Conservation (phyloP, 2,797 vertebrate genomes). For the Spea hammondii region DNA sequence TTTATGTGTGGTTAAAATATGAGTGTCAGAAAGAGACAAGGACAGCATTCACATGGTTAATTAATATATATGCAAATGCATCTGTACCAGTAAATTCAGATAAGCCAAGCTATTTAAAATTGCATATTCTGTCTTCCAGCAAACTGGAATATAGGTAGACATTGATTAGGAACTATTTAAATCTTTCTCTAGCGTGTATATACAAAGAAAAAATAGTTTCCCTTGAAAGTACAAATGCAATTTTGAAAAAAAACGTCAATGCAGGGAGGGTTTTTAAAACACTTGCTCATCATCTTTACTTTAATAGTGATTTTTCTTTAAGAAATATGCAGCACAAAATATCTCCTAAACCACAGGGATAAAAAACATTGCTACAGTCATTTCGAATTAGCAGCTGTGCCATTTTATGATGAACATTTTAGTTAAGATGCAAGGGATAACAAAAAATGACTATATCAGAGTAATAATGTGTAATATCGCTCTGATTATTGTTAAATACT, state of each 20-base stretch:
- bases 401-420: background rate
- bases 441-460: background rate
- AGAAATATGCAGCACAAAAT: background rate
- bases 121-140: background rate
- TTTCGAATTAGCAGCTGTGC: background rate
- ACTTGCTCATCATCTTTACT: background rate
- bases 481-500: background rate
- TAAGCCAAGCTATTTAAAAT: background rate
- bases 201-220: too few relatives aligned
- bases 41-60: too few relatives aligned
- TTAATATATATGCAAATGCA: background rate
- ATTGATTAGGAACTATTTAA: background rate
- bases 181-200: too few relatives aligned
- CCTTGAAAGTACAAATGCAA: too few relatives aligned
- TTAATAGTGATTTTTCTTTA: background rate
- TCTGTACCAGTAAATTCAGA: background rate
- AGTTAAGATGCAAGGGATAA: background rate
- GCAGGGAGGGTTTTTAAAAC: too few relatives aligned
- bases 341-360: background rate
- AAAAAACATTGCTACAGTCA: background rate
- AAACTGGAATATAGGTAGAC: background rate
- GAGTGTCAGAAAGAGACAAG: too few relatives aligned
- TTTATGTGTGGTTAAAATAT: too few relatives aligned
- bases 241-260: too few relatives aligned
- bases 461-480: background rate